Evolutionary conservation across 2,113 vertebrate species (phyloP).

Genomic region (Rattus rattus): DNA sequence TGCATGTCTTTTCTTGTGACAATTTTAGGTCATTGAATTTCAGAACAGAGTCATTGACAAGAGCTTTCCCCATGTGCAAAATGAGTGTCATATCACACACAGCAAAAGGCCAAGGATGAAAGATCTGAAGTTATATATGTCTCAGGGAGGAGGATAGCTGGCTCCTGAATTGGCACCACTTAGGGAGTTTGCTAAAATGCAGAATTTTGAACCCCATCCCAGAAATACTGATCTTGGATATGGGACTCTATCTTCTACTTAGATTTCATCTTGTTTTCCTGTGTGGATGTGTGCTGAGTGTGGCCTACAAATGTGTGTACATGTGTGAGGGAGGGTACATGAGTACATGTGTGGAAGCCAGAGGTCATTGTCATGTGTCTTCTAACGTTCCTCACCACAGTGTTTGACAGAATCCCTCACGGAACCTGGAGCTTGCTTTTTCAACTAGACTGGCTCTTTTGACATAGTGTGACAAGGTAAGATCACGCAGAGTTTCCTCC

Average conservation of each 20-base stretch:
- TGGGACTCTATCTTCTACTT: not conserved
- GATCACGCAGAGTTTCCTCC: not conserved
- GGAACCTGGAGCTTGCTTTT: no score
- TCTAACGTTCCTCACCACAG: not conserved
- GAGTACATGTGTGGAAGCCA: not conserved
- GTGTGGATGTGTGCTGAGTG: not conserved
- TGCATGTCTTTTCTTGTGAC: constrained; percentile 52
- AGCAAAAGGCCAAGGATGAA: constrained; percentile 21
- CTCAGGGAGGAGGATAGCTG: not conserved
- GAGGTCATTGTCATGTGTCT: not conserved
- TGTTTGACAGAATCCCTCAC: not conserved
- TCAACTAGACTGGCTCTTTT: not conserved
- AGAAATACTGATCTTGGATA: not conserved
- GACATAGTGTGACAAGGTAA: not conserved
- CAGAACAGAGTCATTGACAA: constrained; percentile 52
- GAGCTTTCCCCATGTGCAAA: constrained; percentile 31
- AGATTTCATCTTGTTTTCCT: not conserved
- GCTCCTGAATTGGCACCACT: not conserved
- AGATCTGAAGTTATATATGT: not conserved
- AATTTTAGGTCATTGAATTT: constrained; percentile 76
- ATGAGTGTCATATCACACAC: not conserved
- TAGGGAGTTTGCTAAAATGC: not conserved
- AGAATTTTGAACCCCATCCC: not conserved
- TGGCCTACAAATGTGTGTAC: no score
- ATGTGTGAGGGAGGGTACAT: not conserved